Base-by-base conservation (phyloP, 2,797 vertebrate species). In the Mionectes olivaceus region DNA sequence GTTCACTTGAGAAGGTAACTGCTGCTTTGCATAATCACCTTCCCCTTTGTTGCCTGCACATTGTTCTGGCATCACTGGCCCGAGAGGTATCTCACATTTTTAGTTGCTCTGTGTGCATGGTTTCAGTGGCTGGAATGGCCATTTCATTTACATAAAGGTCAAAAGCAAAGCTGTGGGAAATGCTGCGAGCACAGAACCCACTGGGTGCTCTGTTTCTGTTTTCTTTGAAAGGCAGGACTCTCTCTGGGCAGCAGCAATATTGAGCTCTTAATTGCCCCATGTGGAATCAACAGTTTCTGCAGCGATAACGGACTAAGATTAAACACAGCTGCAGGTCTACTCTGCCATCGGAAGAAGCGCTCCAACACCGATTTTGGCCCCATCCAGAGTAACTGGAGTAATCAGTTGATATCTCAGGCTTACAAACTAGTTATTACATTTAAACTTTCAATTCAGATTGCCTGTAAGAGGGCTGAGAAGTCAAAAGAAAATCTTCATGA, bases 141-240 rank as follows among this genome's bases (percentile, higher is more conserved):
- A 32, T 55, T 47, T 83, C 79, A 80, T 90, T 96, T 89, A 71
- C 85, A 88, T 65, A 80, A 70, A 91, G 73, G 82, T 93, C 82
- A 84, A 79, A 92, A 88, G 61, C 50, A 79, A 89, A 83, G 28
- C 27, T 86, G 56, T 73, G 44, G 50, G 63, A 52, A 67, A 57
- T 63, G 52, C 49, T 82, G 88, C 65, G 92, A 71, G 82, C 41
- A 89, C 10, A 83, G 79, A 74, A 44, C 47, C 5, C 2, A 8
- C 67, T 43, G 24, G 18, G 21, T 10, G 69, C 46, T 75, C 68
- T 57, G 16, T 41, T 90, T 52, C 81, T 53, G 4, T 87, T 76
- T 90, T 49, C 56, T 77, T 69, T 82, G 64, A 83, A 88, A 94
- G n/a, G 61, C 63, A 83, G 71, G 39, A 13, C 18, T 84, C 47